phyloP scores from a whole-genome alignment of 2,888 invertebrate genomes.

The Odontomyia ornata region DNA sequence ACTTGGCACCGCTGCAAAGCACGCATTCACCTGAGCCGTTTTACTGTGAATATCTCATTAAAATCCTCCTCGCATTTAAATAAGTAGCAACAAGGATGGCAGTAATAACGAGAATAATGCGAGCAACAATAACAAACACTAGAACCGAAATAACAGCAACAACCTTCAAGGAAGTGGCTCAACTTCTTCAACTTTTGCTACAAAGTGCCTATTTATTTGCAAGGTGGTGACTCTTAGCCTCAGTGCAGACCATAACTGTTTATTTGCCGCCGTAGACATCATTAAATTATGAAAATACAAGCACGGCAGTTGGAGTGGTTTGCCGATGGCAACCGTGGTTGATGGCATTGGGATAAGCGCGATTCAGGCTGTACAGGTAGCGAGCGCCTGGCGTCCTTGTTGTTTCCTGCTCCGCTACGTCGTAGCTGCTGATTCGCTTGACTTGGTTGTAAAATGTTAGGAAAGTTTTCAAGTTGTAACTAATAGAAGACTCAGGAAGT shows the following conservation, averaged over 20 bases:
- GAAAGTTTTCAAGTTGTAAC: neutral
- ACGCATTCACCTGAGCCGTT: neutral
- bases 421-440: neutral
- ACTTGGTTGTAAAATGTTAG: neutral
- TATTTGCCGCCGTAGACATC: constrained; percentile 40
- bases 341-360: neutral
- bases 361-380: constrained; percentile 1
- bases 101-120: constrained; percentile 10
- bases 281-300: constrained; percentile 44
- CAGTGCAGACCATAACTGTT: constrained; percentile 38
- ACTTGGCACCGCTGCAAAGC: neutral
- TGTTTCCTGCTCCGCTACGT: neutral
- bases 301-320: constrained; percentile 12
- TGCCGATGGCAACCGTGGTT: neutral
- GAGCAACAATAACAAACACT: neutral
- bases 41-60: constrained; percentile 15
- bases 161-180: neutral
- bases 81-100: neutral
- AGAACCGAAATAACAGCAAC: neutral
- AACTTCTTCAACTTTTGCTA: constrained; percentile 9
- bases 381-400: neutral
- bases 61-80: constrained; percentile 14
- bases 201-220: constrained; percentile 10
- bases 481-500: constrained; percentile 24
- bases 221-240: constrained; percentile 29